These are phyloP conservation scores for Thera obeliscata DNA, from an alignment of 2,888 invertebrate species.

Conservation along the genomic window DNA sequence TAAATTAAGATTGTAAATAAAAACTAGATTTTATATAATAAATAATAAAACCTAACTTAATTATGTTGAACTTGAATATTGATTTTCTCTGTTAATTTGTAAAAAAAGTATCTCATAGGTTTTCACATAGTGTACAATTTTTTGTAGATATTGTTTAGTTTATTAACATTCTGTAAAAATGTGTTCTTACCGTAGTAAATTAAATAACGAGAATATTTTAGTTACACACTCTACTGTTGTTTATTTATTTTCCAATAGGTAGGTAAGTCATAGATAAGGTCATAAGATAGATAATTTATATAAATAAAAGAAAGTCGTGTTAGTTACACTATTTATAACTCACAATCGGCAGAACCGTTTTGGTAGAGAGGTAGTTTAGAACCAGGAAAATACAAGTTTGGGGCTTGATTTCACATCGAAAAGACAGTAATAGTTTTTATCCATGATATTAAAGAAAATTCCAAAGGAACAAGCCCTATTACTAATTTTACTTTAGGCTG, in stretches of 20 bases:
- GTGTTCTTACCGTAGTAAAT: conserved; percentile 85
- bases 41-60: conserved; percentile 77
- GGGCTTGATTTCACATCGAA: too few species aligned
- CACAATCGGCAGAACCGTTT: too few species aligned
- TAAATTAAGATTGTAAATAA: conserved; percentile 71
- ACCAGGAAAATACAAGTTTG: too few species aligned
- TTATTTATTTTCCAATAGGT: conserved; percentile 53
- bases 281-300: too few species aligned
- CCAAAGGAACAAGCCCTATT: too few species aligned
- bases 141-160: conserved; percentile 83
- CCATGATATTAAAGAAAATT: too few species aligned
- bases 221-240: conserved; percentile 75
- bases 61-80: conserved; percentile 81
- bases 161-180: conserved; percentile 85
- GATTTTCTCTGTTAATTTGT: conserved; percentile 79
- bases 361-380: too few species aligned
- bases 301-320: too few species aligned
- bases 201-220: conserved; percentile 85
- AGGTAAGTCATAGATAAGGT: too few species aligned
- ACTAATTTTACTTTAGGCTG: too few species aligned
- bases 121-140: conserved; percentile 83
- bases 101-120: conserved; percentile 73
- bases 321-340: too few species aligned
- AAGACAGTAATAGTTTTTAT: too few species aligned
- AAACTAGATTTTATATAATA: conserved; percentile 67